phyloP scores from a whole-genome alignment of 2,888 invertebrate genomes.

The Nudaria mundana region DNA sequence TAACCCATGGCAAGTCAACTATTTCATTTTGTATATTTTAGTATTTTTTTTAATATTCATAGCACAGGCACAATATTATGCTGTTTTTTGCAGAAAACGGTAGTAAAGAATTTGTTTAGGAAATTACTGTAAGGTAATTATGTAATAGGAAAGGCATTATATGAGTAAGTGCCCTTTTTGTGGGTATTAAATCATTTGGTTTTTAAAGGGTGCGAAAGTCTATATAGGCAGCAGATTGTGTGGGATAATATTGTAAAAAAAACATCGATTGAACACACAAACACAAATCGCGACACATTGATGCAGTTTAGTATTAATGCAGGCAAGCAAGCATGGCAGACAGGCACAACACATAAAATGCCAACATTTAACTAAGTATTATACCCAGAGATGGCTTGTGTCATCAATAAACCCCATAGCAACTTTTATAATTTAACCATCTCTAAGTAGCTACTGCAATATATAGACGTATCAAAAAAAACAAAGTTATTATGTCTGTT shows the following conservation, averaged over 20 bases:
- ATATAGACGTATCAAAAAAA: no score
- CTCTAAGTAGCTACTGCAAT: no score
- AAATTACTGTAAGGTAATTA: not conserved
- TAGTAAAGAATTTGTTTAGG: not conserved
- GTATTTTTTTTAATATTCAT: not conserved
- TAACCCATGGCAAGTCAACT: constrained; percentile 1
- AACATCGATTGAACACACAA: constrained; percentile 66
- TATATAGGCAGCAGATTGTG: constrained; percentile 13
- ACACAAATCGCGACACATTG: constrained; percentile 76
- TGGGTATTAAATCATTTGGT: not conserved
- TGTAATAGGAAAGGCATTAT: no score
- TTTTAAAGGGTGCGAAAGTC: constrained; percentile 12
- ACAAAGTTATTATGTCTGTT: no score
- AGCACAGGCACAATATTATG: not conserved
- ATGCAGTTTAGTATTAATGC: constrained; percentile 48
- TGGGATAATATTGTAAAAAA: constrained; percentile 19
- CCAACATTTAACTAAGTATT: not conserved
- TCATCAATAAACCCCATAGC: no score
- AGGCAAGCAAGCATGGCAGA: constrained; percentile 47
- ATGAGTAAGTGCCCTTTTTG: not conserved
- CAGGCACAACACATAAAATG: constrained; percentile 18
- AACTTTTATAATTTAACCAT: no score
- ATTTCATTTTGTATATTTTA: not conserved
- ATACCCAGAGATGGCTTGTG: not conserved
- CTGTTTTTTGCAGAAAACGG: not conserved